phyloP scores from a whole-genome alignment of 1,140 invertebrate species.

The Xylocopa sonorina region DNA sequence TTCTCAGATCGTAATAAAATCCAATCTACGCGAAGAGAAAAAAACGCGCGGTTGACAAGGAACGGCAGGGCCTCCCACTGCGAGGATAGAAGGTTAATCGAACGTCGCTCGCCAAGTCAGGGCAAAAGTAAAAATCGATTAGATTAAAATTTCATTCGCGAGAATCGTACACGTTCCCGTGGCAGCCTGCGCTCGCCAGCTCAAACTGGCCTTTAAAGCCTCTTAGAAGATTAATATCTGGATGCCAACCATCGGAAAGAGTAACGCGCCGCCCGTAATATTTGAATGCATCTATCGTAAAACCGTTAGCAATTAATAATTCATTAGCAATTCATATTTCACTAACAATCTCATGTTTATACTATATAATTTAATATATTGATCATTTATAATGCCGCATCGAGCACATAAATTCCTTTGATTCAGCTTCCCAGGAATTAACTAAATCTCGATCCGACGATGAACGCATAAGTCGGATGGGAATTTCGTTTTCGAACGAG shows the following conservation, averaged over 20 bases:
- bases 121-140: not conserved
- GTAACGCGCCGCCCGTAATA: too few relatives aligned
- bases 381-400: too few relatives aligned
- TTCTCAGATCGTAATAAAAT: constrained; percentile 6
- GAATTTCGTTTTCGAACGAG: not conserved
- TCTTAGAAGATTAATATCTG: not conserved
- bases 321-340: too few relatives aligned
- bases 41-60: not conserved
- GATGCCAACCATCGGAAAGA: too few relatives aligned
- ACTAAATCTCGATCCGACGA: too few relatives aligned
- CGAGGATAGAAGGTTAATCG: constrained; percentile 9
- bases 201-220: not conserved
- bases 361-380: too few relatives aligned
- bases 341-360: too few relatives aligned
- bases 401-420: too few relatives aligned
- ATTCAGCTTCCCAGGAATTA: too few relatives aligned
- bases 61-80: constrained; percentile 11
- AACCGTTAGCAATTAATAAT: too few relatives aligned
- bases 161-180: not conserved
- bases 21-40: not conserved
- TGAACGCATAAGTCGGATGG: not conserved
- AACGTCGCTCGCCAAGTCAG: too few relatives aligned
- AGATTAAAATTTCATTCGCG: constrained; percentile 11
- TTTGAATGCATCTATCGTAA: too few relatives aligned
- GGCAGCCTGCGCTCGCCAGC: not conserved